Percentiles rank a stretch among this genome's conserved stretches.
phyloP scores from a whole-genome alignment of 2,797 vertebrate genomes.

The Enteromius fasciolatus region DNA sequence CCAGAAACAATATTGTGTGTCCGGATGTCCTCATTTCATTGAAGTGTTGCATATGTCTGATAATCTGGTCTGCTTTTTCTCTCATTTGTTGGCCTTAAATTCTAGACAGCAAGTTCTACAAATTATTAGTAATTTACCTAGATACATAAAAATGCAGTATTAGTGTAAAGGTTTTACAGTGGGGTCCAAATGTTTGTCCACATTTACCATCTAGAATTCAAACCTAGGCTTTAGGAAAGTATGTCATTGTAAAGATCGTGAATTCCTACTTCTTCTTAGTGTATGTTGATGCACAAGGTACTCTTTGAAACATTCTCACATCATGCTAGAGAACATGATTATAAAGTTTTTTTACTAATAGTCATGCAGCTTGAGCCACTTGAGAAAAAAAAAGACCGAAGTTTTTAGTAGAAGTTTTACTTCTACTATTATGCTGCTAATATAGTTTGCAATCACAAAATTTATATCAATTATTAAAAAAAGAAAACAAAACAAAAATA shows the following conservation, averaged over 20 bases:
- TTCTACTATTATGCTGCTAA: neutral
- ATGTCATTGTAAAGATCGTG: neutral
- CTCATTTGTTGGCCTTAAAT: constrained; percentile 30
- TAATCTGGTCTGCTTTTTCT: constrained; percentile 45
- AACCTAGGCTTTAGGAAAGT: neutral
- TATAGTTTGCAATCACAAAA: neutral
- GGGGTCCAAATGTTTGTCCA: constrained; percentile 5
- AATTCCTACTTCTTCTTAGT: neutral
- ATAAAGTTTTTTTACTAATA: neutral
- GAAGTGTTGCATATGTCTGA: constrained; percentile 49
- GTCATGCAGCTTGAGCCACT: neutral
- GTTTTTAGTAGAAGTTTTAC: too few species aligned
- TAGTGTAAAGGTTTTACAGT: constrained; percentile 1
- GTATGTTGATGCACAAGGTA: neutral
- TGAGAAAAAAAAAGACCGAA: neutral
- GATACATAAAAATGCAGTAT: neutral
- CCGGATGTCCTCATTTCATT: constrained; percentile 54
- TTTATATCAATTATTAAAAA: neutral
- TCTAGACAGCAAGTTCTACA: neutral
- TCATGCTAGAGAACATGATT: neutral
- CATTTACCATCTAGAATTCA: neutral
- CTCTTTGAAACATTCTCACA: neutral
- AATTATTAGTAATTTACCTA: neutral
- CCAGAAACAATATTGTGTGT: constrained; percentile 47
- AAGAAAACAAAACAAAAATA: neutral